Evolutionary conservation across 2,113 vertebrate species (phyloP), one percentile per base, ranked within the genome.

Genomic region (Pseudorhombus dupliciocellatus): DNA sequence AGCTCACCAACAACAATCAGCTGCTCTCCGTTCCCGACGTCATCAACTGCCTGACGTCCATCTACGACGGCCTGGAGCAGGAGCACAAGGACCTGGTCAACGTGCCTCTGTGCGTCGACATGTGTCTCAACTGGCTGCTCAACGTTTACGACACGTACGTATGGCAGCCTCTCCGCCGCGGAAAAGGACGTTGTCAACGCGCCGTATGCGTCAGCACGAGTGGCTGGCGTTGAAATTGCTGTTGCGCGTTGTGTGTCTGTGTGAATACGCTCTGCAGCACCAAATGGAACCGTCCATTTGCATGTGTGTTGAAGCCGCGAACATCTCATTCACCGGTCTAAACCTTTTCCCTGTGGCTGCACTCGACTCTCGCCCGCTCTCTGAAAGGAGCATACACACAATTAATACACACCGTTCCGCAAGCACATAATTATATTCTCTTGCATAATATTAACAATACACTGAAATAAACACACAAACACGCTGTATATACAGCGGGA

Each of bases 41-140:
- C 83, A 96, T 99, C 91, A 95, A 94, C 90, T 96, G 96, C 83
- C 93, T 99, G 91, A 97, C 96, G 5, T 96, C 95, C 25, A 93
- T 96, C 66, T 99, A 99, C 18, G 94, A 96, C 7, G 96, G 96
- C 26, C 94, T 99, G 73, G 96, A 98, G 78, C 96, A 98, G 87
- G 93, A 96, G 78, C 94, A 99, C 84, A 96, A 95, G 79, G 96
- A 98, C 77, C 91, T 99, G 91, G 97, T 99, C 84, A 98, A 97
- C 0, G 95, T 98, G 31, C 97, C 97, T 0, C 95, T 99, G 74
- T 98, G 97, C 20, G 94, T 98, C 5, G 98, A 99, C 88, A 98
- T 99, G 96, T 97, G 95, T 89, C 96, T 99, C 83, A 99, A 99
- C 92, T 99, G 98, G 97, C 90, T 99, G 25, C 96, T 99, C 77